Evolutionary conservation across 30 jellyfish, hydroid and myxozoan genomes (phyloP).

Genomic region (Turritopsis rubra): DNA sequence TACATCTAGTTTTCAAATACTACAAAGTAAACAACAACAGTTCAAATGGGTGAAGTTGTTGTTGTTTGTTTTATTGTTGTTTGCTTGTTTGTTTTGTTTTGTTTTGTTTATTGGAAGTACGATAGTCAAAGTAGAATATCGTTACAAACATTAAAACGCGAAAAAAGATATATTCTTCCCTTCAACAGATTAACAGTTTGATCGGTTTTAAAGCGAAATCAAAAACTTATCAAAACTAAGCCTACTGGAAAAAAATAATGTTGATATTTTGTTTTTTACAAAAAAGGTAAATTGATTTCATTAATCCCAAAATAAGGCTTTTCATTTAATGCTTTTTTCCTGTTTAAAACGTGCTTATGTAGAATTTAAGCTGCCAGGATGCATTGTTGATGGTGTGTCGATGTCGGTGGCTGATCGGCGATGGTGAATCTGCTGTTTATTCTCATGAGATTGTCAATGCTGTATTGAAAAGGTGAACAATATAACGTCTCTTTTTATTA

Average conservation of each 20-base stretch:
- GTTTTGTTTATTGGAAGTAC: too few relatives aligned
- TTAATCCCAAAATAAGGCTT: background rate
- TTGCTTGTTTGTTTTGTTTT: too few relatives aligned
- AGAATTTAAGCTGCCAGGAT: background rate
- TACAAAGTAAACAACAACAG: background rate
- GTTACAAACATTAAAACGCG: background rate
- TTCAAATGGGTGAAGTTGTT: background rate
- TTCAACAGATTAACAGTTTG: background rate
- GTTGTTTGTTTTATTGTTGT: background rate
- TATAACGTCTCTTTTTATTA: background rate
- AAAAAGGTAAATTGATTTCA: background rate
- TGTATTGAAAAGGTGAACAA: background rate
- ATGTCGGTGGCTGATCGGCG: background rate
- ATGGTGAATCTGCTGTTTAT: background rate
- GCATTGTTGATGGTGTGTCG: background rate
- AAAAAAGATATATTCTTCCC: background rate
- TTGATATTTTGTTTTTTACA: background rate
- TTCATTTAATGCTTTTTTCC: background rate
- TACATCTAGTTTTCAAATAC: background rate
- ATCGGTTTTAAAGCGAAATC: background rate
- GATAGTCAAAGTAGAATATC: background rate
- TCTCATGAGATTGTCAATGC: background rate
- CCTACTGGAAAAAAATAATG: background rate
- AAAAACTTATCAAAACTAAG: background rate
- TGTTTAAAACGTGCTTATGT: background rate